These are phyloP conservation scores for Dryococelus australis DNA, from an alignment of 2,888 invertebrate species.

Conservation along the genomic window DNA sequence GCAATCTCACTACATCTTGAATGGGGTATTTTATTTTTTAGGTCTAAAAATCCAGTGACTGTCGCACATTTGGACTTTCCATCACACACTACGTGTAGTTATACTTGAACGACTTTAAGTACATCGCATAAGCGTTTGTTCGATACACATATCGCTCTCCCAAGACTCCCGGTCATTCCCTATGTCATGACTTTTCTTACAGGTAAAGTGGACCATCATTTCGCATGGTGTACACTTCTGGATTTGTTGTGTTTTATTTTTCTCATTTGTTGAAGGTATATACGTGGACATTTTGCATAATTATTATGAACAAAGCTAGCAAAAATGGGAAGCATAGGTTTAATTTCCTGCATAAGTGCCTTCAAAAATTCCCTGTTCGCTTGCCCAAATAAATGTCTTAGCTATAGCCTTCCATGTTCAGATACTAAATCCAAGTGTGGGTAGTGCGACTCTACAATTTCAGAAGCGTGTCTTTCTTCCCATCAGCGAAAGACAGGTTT, in stretches of 20 bases:
- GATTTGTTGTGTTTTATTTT: slow-evolving; percentile 5
- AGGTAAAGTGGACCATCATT: background rate
- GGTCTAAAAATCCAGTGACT: slow-evolving; percentile 12
- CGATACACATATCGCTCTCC: background rate
- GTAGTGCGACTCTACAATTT: background rate
- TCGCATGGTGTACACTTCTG: background rate
- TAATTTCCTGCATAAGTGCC: background rate
- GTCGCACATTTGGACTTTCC: background rate
- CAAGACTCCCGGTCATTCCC: background rate
- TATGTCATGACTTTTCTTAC: slow-evolving; percentile 19
- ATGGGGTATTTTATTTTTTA: no score
- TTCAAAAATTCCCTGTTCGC: slow-evolving; percentile 8
- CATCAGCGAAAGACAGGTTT: slow-evolving; percentile 1
- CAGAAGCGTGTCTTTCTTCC: slow-evolving; percentile 1
- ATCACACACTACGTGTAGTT: background rate
- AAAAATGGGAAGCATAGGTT: slow-evolving; percentile 23
- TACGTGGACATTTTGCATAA: slow-evolving; percentile 26
- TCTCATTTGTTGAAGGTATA: slow-evolving; percentile 20
- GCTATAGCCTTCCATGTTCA: background rate
- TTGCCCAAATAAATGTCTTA: slow-evolving; percentile 11
- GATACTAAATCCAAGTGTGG: background rate
- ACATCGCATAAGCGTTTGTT: no score
- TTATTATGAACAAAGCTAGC: background rate
- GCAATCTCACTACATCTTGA: slow-evolving; percentile 7
- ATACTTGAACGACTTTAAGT: background rate